These are phyloP conservation scores for Sphenopsis melanotis DNA, from an alignment of 2,797 vertebrate species.

Conservation along the genomic window DNA sequence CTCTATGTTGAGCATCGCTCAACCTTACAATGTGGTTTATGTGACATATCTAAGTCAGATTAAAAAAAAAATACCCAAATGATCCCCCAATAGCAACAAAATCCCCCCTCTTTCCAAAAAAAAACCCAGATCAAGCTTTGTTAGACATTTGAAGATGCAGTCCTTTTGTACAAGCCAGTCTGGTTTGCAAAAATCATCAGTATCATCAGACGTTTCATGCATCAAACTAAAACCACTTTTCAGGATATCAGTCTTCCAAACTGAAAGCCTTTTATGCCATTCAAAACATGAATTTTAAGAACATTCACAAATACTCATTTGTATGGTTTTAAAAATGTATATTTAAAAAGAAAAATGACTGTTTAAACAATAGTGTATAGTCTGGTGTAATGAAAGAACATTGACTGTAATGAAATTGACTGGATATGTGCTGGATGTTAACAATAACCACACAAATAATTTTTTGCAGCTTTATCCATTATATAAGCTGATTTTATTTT, in stretches of 20 bases:
- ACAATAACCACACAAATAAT: background rate
- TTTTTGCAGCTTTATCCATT: background rate
- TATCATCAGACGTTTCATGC: background rate
- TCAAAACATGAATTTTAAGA: background rate
- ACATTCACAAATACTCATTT: background rate
- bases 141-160: background rate
- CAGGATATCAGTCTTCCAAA: background rate
- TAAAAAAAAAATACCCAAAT: background rate
- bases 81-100: background rate
- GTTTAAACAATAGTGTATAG: background rate
- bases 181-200: background rate
- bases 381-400: background rate
- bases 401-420: fast-evolving
- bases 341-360: background rate
- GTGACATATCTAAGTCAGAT: background rate
- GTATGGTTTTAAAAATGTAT: fast-evolving
- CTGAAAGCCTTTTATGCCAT: background rate
- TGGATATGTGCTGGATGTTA: background rate
- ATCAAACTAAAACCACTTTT: background rate
- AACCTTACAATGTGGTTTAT: background rate
- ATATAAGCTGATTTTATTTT: background rate
- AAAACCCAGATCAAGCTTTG: background rate
- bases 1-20: background rate
- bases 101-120: too few species aligned
- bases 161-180: background rate